These are phyloP conservation scores for Thryonomys swinderianus DNA, from an alignment of 2,113 vertebrate genomes.

Conservation along the genomic window DNA sequence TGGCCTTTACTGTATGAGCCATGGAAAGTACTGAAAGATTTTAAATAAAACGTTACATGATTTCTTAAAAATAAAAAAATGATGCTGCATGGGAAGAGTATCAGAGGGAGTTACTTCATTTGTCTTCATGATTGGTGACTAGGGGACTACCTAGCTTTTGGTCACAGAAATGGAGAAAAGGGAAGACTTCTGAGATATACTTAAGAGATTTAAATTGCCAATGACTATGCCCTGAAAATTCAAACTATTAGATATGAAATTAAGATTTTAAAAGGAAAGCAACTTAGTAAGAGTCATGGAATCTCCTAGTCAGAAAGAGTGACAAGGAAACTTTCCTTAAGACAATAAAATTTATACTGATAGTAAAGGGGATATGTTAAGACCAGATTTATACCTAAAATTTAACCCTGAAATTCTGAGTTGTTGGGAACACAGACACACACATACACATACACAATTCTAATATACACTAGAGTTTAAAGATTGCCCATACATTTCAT, in stretches of 20 bases:
- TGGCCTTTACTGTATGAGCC: neutral
- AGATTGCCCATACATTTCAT: neutral
- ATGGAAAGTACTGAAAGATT: neutral
- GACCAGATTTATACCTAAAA: slow-evolving; percentile 14
- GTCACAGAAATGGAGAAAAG: slow-evolving; percentile 7
- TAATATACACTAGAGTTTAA: slow-evolving; percentile 2
- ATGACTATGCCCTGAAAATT: neutral
- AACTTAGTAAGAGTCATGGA: neutral
- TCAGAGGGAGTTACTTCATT: neutral
- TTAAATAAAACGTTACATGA: neutral
- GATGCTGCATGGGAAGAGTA: neutral
- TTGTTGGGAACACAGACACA: neutral
- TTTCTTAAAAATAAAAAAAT: neutral
- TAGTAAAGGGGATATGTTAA: neutral
- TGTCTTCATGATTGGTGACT: neutral
- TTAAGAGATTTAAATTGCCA: slow-evolving; percentile 22
- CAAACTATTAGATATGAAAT: slow-evolving; percentile 28
- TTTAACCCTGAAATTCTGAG: neutral
- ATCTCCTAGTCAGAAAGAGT: slow-evolving; percentile 47
- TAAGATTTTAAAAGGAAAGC: neutral
- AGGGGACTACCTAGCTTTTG: neutral
- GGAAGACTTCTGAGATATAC: neutral
- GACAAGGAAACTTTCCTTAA: neutral
- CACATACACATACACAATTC: neutral
- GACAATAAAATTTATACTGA: slow-evolving; percentile 17